Percentiles rank a stretch among this genome's conserved stretches.
Conservation (phyloP, 2,888 invertebrate genomes). For the Tryphoninae sp. region DNA sequence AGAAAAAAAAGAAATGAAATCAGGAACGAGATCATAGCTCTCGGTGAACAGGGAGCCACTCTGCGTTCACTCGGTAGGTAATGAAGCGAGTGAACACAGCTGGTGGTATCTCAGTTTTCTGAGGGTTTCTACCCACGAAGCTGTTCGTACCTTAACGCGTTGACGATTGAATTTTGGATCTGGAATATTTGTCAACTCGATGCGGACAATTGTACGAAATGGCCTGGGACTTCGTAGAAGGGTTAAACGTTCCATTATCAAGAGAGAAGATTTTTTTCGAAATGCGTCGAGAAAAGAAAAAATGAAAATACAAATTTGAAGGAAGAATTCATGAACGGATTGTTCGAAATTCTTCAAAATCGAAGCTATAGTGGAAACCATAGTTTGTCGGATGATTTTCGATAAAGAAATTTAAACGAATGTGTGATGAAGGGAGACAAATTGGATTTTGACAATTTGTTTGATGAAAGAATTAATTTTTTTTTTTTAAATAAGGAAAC, state of each 20-base stretch:
- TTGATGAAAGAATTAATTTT: no score
- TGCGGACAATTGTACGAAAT: not conserved
- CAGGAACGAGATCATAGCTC: slow-evolving; percentile 74
- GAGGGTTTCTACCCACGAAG: slow-evolving; percentile 72
- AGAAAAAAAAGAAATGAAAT: not conserved
- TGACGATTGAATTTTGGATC: not conserved
- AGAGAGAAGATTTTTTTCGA: not conserved
- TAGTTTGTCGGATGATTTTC: no score
- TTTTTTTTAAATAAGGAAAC: no score
- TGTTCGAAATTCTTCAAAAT: no score
- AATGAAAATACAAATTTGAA: no score
- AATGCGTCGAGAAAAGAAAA: not conserved
- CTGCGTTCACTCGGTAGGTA: slow-evolving; percentile 95
- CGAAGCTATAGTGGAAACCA: no score
- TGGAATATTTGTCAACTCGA: not conserved
- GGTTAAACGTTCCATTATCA: not conserved
- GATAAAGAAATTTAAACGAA: no score
- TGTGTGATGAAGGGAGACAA: no score
- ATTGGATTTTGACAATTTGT: no score
- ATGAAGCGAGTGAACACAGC: slow-evolving; percentile 96
- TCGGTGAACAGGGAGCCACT: slow-evolving; percentile 96
- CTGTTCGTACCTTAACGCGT: not conserved
- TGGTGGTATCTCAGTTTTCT: slow-evolving; percentile 98
- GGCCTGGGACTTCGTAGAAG: not conserved
- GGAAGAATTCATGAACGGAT: no score